These are phyloP conservation scores for Cryptocheilus praepositus DNA, from an alignment of 2,888 invertebrate species.

Conservation along the genomic window DNA sequence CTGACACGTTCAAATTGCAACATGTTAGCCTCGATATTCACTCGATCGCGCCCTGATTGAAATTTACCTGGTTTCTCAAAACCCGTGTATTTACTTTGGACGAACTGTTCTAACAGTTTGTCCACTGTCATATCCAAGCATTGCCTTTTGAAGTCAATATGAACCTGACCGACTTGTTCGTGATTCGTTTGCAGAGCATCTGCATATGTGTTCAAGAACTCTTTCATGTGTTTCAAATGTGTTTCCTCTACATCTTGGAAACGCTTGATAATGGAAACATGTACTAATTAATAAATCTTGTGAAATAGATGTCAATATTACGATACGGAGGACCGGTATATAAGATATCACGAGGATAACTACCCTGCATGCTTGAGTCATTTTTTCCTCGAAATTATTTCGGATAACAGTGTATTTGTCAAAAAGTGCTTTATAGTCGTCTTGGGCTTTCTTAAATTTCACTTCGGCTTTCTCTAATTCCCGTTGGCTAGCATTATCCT, in stretches of 20 bases:
- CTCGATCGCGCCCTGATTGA: neutral
- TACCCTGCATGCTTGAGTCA: conserved; percentile 93
- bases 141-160: conserved; percentile 93
- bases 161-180: conserved; percentile 93
- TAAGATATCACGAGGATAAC: conserved; percentile 38
- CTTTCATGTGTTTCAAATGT: conserved; percentile 95
- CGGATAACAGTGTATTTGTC: conserved; percentile 95
- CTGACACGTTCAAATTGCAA: conserved; percentile 43
- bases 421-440: conserved; percentile 93
- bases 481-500: conserved; percentile 92
- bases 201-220: conserved; percentile 92
- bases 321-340: neutral
- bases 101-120: conserved; percentile 93
- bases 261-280: conserved; percentile 76
- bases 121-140: conserved; percentile 95
- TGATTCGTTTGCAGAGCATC: conserved; percentile 92
- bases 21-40: neutral
- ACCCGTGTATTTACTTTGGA: conserved; percentile 94
- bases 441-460: conserved; percentile 94
- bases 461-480: conserved; percentile 95
- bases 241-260: conserved; percentile 97
- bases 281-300: conserved; percentile 23
- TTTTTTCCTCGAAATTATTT: conserved; percentile 96
- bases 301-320: neutral
- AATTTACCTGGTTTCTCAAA: conserved; percentile 91